Base-by-base conservation (phyloP, 1,140 invertebrate species). In the Macrobrachium rosenbergii region DNA sequence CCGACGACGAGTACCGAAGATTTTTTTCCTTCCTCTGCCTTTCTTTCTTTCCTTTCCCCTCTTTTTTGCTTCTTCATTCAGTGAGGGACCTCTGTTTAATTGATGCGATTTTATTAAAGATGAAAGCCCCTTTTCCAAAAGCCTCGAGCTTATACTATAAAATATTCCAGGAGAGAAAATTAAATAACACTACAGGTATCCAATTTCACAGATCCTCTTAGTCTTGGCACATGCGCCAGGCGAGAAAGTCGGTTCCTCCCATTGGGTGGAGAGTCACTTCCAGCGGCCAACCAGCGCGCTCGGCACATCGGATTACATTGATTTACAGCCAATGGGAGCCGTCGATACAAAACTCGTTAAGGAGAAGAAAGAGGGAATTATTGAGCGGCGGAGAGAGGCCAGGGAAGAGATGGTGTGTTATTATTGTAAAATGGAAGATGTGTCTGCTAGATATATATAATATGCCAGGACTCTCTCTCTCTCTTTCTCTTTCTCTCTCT, bases 101-200 rank as follows among this genome's bases (percentile, higher is more conserved):
- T 81, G 60, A 81, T 81, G 79, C 64, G 79, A 81, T 81, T 81
- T 81, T 81, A 81, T 81, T 81, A 81, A 81, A 81, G 79, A 81
- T 81, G 79, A 81, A 81, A 81, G 79, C 62, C 64, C 64, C 79
- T 43, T 81, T 81, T 45, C 78, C 60, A 80, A 81, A 81, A 81
- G 79, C 79, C 79, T 45, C 79, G 59, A 67, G 79, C 79, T 81
- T 81, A 81, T 81, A 81, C 79, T 67, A 81, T 81, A 81, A 81
- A 81, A 81, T 81, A 81, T 81, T 81, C 79, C 79, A 81, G 60
- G 79, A 64, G 79, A 81, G 79, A 81, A 81, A 81, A 81, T 81
- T 81, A 81, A 81, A 81, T 81, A 81, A 81, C 79, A 81, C 79
- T 81, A 81, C 79, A 81, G 79, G 79, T 81, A 81, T 81, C 79